Evolutionary conservation across 2,888 invertebrate species (phyloP).

Genomic region (Erebia ligea): DNA sequence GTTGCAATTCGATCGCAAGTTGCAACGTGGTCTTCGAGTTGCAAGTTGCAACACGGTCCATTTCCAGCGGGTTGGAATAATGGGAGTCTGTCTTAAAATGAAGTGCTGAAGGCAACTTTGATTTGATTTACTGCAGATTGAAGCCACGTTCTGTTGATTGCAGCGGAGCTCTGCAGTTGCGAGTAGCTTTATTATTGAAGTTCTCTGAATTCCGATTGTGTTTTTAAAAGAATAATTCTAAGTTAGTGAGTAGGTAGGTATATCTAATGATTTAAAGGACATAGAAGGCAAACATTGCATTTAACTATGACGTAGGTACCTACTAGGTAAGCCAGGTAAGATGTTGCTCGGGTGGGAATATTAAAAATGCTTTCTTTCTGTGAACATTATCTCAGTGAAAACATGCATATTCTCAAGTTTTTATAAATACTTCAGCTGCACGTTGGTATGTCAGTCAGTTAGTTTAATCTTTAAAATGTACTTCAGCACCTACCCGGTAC

Average conservation of each 20-base stretch:
- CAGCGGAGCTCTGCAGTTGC: constrained; percentile 1
- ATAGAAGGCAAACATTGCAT: too few relatives aligned
- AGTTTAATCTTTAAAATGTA: too few relatives aligned
- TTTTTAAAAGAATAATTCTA: neutral
- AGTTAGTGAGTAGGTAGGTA: neutral
- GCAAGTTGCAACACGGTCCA: constrained; percentile 16
- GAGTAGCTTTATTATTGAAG: constrained; percentile 11
- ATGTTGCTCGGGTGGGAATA: too few relatives aligned
- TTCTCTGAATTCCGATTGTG: neutral
- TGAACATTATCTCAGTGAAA: too few relatives aligned
- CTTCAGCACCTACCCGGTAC: too few relatives aligned
- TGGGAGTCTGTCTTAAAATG: constrained; percentile 37
- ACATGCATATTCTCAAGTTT: too few relatives aligned
- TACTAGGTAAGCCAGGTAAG: too few relatives aligned
- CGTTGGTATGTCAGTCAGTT: too few relatives aligned
- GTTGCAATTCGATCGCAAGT: constrained; percentile 22
- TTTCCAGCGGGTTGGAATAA: constrained; percentile 35
- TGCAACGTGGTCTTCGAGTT: constrained; percentile 10
- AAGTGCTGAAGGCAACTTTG: constrained; percentile 41
- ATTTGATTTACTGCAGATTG: constrained; percentile 41
- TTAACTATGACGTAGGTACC: too few relatives aligned
- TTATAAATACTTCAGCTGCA: too few relatives aligned
- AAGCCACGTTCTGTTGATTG: constrained; percentile 26
- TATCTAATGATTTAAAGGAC: too few relatives aligned
- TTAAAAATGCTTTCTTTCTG: too few relatives aligned